Evolutionary conservation across 1,140 invertebrate genomes (phyloP).

Genomic region (Tachypleus tridentatus): DNA sequence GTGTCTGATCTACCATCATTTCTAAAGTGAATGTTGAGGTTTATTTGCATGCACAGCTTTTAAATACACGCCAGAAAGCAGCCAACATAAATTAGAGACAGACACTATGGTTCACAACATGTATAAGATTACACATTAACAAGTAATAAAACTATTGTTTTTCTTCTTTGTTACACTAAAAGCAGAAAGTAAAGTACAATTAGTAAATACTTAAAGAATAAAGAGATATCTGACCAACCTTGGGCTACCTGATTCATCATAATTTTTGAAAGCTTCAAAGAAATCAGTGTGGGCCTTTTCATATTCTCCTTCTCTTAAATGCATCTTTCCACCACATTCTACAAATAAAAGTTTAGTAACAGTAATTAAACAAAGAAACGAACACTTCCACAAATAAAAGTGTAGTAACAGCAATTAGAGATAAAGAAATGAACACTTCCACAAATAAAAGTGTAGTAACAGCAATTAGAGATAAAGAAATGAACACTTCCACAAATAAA

Average conservation of each 20-base stretch:
- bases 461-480: no score
- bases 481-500: slow-evolving; percentile 52
- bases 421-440: slow-evolving; percentile 3
- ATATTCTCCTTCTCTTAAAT: slow-evolving; percentile 94
- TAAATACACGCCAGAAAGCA: no score
- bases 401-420: not conserved
- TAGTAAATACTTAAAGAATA: no score
- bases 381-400: slow-evolving; percentile 3
- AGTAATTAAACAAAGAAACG: slow-evolving; percentile 1
- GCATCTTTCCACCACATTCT: slow-evolving; percentile 99
- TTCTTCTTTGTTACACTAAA: no score
- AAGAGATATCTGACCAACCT: slow-evolving; percentile 32
- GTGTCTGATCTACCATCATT: no score
- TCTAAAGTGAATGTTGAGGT: no score
- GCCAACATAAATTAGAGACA: no score
- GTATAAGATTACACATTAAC: no score
- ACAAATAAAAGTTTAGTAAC: slow-evolving; percentile 7
- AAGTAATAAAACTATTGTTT: no score
- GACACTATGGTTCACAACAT: no score
- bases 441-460: not conserved
- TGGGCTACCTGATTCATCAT: slow-evolving; percentile 98
- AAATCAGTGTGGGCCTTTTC: slow-evolving; percentile 99
- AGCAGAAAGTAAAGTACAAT: no score
- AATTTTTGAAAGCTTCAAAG: slow-evolving; percentile 99
- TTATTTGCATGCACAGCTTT: no score